Evolutionary conservation across 1,140 invertebrate genomes (phyloP), one percentile per base, ranked within the genome.

Genomic region (Meteorus sp.): DNA sequence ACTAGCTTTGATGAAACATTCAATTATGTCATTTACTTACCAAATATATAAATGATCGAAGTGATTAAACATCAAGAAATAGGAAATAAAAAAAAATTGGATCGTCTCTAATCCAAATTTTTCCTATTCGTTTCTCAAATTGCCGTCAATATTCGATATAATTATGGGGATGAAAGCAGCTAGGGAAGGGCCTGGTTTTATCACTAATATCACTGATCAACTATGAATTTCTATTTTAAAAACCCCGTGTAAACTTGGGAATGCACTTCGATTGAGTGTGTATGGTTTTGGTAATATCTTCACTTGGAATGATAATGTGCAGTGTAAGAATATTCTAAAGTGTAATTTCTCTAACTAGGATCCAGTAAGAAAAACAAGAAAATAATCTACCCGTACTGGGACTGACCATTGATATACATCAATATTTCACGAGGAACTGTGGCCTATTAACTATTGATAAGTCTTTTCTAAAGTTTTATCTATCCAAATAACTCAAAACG

Each of bases 151-250:
- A 11, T 33, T 39, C 11, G 11, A 25, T n/a, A 27, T 35, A 52
- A 31, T 51, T 44, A 56, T 25, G 59, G 60, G 59, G 65, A 47
- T 62, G 72, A 72, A 74, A 75, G 74, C 74, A 74, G 74, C 72
- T 73, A 75, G 72, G 72, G 74, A 71, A 66, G 69, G 71, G 70
- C 69, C 56, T 65, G 65, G 60, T 50, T 50, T 17, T 56, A 52
- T 45, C 8, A 29, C 11, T 47, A 25, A 35, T 8, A 7, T 41
- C 33, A 54, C 45, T 31, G 20, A 33, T 29, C 44, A 8, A 41
- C 31, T 31, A 13, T 47, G 22, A 31, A 11, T 13, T 17, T 56
- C 43, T 43, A 53, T 7, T 3, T 44, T 15, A 3, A 19, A 31
- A 35, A 47, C 48, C 60, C 50, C 60, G 9, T 23, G 25, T 57